Evolutionary conservation across 92 coral and sea anemone species (phyloP), one percentile per base, ranked within the genome.

Genomic region (Epizoanthus fatuus): DNA sequence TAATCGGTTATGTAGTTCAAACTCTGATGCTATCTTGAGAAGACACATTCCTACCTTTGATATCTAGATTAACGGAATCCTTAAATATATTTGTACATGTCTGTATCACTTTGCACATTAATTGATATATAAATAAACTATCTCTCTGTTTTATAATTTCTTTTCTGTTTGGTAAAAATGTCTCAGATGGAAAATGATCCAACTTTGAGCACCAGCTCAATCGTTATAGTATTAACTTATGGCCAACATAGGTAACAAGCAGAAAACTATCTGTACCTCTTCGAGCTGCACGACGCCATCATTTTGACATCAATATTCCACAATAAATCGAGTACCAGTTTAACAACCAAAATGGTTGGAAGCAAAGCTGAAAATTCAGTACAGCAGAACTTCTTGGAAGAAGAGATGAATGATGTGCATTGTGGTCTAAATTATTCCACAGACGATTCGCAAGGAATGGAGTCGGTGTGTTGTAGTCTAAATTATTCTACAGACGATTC

Each of bases 41-140:
- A 74, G 80, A 29, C 37, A 29, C 35, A 54, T 74, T 22, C 35
- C 72, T 66, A 38, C 16, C 15, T 17, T 66, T 66, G 42, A 35
- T 12, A 12, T 66, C 40, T 42, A 14, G 47, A 39, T 66, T 66
- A 49, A 4, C 11, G 9, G 72, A 77, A 60, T 77, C 58, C 63
- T 77, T 77, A 77, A 77, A 77, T 77, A 77, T 77, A 64, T 37
- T 56, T 77, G 32, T 77, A 77, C 82, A 77, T 42, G 82, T 60
- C 59, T 38, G 55, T 66, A 66, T 49, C 72, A 66, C 49, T 37
- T 66, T 66, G 72, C 49, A 66, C 72, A 38, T 17, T 64, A 60
- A 19, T 77, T 77, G 69, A 62, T 77, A 77, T 77, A 77, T 77
- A 77, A 77, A 77, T 77, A 77, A 77, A 77, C 82, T 77, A 59